Evolutionary conservation across 2,113 vertebrate genomes (phyloP).

Genomic region (Eonycteris spelaea): DNA sequence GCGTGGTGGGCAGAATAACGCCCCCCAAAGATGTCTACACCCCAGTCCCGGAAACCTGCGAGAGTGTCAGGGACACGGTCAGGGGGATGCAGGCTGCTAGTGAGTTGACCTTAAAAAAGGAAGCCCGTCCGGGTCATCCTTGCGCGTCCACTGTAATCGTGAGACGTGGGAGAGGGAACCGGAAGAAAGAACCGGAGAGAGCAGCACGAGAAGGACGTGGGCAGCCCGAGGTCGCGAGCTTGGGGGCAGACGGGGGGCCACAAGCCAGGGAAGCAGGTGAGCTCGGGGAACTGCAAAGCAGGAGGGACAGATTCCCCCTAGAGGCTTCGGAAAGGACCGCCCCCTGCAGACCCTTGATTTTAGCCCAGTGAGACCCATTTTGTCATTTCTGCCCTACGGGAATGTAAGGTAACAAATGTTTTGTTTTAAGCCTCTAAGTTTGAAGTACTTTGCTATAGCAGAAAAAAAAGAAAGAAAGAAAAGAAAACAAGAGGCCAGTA

Average conservation of each 20-base stretch:
- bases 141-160: not conserved
- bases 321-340: not conserved
- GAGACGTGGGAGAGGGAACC: not conserved
- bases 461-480: too few species aligned
- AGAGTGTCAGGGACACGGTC: not conserved
- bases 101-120: not conserved
- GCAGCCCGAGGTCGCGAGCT: not conserved
- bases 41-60: not conserved
- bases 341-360: not conserved
- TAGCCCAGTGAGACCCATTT: not conserved
- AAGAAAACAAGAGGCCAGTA: not conserved
- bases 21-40: not conserved
- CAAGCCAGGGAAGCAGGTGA: not conserved
- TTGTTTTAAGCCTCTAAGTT: not conserved
- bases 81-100: not conserved
- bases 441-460: not conserved
- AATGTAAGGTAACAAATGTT: not conserved
- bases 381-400: not conserved
- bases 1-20: not conserved
- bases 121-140: not conserved
- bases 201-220: rapidly evolving
- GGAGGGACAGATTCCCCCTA: not conserved
- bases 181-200: not conserved
- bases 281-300: not conserved
- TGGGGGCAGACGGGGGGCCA: not conserved